Percentiles rank a stretch among this genome's conserved stretches.
Evolutionary conservation across 2,797 vertebrate species (phyloP).

Genomic region (Nyctalus aviator): DNA sequence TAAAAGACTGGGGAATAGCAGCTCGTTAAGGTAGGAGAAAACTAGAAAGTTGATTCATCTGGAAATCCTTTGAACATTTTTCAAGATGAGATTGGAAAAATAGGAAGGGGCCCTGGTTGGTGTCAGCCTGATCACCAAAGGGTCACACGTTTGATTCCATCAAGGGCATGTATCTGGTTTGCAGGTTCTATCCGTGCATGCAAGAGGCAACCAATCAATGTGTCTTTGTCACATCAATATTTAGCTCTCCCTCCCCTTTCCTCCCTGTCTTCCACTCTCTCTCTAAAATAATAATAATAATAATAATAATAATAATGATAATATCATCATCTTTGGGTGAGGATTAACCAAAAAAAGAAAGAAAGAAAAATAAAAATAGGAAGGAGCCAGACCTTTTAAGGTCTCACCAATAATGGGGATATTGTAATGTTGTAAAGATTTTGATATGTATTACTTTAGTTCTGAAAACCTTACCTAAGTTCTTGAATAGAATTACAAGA

Average conservation of each 20-base stretch:
- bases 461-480: slow-evolving; percentile 61
- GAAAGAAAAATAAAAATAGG: not conserved
- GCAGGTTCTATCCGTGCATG: no score
- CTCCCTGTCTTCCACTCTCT: no score
- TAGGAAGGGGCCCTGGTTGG: not conserved
- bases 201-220: no score
- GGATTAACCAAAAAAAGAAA: no score
- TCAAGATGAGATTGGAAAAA: not conserved
- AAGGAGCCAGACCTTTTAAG: not conserved
- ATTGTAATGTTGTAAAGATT: slow-evolving; percentile 62
- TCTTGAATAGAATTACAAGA: slow-evolving; percentile 69
- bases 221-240: no score
- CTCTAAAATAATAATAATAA: no score
- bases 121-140: no score
- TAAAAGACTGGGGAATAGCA: not conserved
- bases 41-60: not conserved
- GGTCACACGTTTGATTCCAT: no score
- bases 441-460: slow-evolving; percentile 60
- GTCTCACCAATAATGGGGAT: not conserved
- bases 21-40: not conserved
- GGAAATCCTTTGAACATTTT: not conserved
- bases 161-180: no score
- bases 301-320: no score
- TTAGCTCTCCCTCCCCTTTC: no score
- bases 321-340: no score